Conservation (phyloP, 2,113 vertebrate species). For the Orthonyx spaldingii region DNA sequence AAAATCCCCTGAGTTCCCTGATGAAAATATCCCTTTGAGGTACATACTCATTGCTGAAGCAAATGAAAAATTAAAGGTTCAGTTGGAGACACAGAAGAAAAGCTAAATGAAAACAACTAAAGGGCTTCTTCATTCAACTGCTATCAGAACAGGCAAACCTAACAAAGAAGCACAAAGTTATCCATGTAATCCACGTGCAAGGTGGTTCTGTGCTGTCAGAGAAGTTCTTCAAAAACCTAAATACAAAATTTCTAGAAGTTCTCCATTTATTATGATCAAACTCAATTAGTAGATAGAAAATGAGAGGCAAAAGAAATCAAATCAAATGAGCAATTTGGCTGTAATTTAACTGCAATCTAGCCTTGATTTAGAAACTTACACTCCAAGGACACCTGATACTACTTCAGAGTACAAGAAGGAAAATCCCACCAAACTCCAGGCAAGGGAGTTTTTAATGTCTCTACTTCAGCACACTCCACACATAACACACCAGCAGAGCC, state of each 20-base stretch:
- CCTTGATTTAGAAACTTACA: not conserved
- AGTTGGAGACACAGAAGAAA: not conserved
- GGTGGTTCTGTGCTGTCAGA: not conserved
- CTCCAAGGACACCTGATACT: not conserved
- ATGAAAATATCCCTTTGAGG: not conserved
- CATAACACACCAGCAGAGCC: not conserved
- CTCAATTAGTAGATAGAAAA: not conserved
- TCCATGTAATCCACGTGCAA: not conserved
- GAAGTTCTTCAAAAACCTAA: not conserved
- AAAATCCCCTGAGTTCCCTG: not conserved
- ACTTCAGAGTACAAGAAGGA: not conserved
- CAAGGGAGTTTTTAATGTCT: not conserved
- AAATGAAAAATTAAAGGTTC: not conserved
- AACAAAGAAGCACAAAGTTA: not conserved
- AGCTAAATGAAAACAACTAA: not conserved
- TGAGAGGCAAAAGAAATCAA: not conserved
- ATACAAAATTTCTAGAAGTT: not conserved
- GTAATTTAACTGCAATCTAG: not conserved
- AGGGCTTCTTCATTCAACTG: not conserved
- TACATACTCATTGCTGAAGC: not conserved
- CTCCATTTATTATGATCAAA: not conserved
- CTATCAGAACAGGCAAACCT: not conserved
- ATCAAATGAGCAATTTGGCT: not conserved
- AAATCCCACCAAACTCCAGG: not conserved
- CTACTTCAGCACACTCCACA: not conserved